These are phyloP conservation scores for Macrotrachela quadricornifera DNA, from an alignment of 1,140 invertebrate genomes.

Conservation along the genomic window DNA sequence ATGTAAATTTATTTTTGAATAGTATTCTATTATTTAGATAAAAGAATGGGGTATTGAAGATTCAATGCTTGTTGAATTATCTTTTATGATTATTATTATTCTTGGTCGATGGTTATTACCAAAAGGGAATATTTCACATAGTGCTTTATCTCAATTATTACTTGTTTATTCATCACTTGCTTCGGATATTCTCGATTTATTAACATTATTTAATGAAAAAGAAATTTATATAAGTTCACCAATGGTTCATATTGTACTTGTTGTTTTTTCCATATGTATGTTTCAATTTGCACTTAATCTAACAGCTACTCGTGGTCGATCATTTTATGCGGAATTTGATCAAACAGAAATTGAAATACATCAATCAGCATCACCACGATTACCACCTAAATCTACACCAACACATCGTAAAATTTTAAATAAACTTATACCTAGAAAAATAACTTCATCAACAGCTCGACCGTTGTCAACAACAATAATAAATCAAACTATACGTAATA, in stretches of 20 bases:
- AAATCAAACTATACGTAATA: too few species aligned
- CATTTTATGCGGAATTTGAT: background rate
- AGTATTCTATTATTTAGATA: too few species aligned
- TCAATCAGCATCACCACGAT: too few species aligned
- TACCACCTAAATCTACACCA: too few species aligned
- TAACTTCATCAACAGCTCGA: too few species aligned
- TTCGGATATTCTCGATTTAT: conserved; percentile 8
- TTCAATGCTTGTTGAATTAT: background rate
- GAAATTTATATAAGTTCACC: conserved; percentile 3
- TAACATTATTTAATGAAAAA: conserved; percentile 4
- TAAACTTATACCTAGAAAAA: too few species aligned
- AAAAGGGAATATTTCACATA: conserved; percentile 6
- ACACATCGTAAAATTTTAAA: too few species aligned
- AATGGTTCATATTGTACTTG: conserved; percentile 1
- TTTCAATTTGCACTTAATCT: conserved; percentile 9
- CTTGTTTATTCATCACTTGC: conserved; percentile 8
- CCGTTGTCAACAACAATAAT: too few species aligned
- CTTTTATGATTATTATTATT: conserved; percentile 4
- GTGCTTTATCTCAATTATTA: conserved; percentile 4
- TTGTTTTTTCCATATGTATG: conserved; percentile 4
- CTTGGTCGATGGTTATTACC: conserved; percentile 9
- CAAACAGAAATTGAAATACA: too few species aligned
- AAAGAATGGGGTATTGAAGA: too few species aligned
- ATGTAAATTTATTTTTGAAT: too few species aligned
- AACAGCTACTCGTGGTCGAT: background rate